Conservation (phyloP, 2,888 invertebrate genomes). For the Phengaris alcon region DNA sequence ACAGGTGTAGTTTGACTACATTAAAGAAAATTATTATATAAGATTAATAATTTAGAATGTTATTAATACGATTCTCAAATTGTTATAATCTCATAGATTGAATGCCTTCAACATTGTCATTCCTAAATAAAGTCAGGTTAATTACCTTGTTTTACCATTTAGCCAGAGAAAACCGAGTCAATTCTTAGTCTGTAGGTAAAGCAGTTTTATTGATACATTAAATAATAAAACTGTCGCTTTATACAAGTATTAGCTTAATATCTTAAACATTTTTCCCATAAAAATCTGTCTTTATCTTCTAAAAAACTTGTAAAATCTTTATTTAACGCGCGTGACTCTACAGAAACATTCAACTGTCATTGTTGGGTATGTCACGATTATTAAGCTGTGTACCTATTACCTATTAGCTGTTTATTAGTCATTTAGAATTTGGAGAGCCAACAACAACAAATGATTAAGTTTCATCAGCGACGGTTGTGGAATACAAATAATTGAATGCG, state of each 20-base stretch:
- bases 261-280: too few species aligned
- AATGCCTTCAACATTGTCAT: too few species aligned
- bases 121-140: too few species aligned
- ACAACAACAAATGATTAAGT: conserved; percentile 9
- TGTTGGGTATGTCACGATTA: background rate
- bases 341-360: background rate
- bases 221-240: too few species aligned
- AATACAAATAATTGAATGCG: conserved; percentile 24
- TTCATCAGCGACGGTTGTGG: conserved; percentile 15
- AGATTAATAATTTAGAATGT: background rate
- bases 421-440: conserved; percentile 29
- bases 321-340: background rate
- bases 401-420: conserved; percentile 12
- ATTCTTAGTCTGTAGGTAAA: too few species aligned
- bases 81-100: too few species aligned
- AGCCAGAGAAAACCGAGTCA: too few species aligned
- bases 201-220: too few species aligned
- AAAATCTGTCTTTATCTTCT: too few species aligned
- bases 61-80: background rate
- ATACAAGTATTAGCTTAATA: too few species aligned
- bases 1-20: conserved; percentile 24
- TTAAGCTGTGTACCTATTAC: background rate
- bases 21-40: background rate
- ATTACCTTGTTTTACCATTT: too few species aligned
- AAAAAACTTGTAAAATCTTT: background rate